Percentiles rank a stretch among this genome's conserved stretches.
phyloP scores from a whole-genome alignment of 1,140 invertebrate genomes.

The Eumaeus atala region DNA sequence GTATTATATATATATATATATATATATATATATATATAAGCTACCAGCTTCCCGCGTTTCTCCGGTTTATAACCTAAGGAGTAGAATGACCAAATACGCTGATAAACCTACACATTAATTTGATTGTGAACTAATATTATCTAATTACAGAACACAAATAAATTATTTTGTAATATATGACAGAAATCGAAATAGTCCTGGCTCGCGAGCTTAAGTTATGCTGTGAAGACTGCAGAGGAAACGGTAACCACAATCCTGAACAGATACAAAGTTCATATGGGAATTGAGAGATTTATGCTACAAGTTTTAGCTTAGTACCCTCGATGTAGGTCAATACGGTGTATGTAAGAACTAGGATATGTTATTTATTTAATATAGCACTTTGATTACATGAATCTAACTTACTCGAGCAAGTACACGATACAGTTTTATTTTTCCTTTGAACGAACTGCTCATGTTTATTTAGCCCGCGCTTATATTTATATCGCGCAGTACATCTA shows the following conservation, averaged over 20 bases:
- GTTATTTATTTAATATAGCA: conserved; percentile 21
- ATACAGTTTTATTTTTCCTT: no score
- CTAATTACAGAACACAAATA: background rate
- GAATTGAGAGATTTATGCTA: conserved; percentile 22
- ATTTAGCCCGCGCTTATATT: no score
- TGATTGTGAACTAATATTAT: background rate
- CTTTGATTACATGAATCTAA: conserved; percentile 4
- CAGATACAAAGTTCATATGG: conserved; percentile 16
- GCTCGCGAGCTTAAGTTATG: conserved; percentile 14
- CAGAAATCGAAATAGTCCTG: conserved; percentile 12
- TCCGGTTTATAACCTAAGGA: no score
- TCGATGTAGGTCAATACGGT: conserved; percentile 26
- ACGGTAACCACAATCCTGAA: conserved; percentile 12
- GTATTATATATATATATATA: no score
- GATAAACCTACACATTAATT: no score
- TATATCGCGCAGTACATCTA: no score
- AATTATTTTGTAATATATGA: background rate
- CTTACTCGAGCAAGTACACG: no score
- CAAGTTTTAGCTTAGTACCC: conserved; percentile 22
- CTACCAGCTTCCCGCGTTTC: no score
- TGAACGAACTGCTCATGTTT: no score
- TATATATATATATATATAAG: no score
- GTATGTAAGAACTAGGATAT: conserved; percentile 12
- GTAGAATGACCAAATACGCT: no score
- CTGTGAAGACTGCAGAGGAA: conserved; percentile 14